A percentile compares a stretch with the other conserved stretches of the same genome.
phyloP scores from a whole-genome alignment of 2,113 vertebrate genomes.

The Mustela lutreola region DNA sequence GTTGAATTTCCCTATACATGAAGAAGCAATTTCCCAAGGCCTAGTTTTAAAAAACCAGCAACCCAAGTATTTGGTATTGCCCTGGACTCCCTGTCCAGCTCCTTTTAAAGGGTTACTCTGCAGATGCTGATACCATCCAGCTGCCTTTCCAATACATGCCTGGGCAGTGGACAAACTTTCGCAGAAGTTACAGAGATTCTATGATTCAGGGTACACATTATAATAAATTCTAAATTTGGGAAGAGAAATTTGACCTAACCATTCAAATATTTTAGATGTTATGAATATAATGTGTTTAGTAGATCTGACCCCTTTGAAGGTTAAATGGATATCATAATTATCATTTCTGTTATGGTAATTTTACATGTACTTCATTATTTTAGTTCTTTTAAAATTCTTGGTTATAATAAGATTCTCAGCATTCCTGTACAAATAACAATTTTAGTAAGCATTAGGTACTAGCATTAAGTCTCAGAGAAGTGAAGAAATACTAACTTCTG shows the following conservation, averaged over 20 bases:
- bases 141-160: neutral
- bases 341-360: neutral
- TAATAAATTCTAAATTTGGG: neutral
- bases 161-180: neutral
- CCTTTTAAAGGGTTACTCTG: fast-evolving
- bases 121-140: fast-evolving
- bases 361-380: neutral
- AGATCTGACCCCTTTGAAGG: neutral
- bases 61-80: fast-evolving
- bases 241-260: neutral
- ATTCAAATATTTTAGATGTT: neutral
- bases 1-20: neutral
- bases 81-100: fast-evolving
- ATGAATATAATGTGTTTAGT: neutral
- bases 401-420: neutral
- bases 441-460: neutral
- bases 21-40: neutral
- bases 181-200: neutral
- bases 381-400: neutral
- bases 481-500: neutral
- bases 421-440: neutral
- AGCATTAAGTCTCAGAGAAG: neutral
- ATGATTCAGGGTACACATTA: neutral
- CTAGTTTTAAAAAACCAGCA: neutral
- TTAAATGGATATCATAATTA: neutral